These are phyloP conservation scores for Pollenia angustigena DNA, from an alignment of 2,888 invertebrate species.

Conservation along the genomic window DNA sequence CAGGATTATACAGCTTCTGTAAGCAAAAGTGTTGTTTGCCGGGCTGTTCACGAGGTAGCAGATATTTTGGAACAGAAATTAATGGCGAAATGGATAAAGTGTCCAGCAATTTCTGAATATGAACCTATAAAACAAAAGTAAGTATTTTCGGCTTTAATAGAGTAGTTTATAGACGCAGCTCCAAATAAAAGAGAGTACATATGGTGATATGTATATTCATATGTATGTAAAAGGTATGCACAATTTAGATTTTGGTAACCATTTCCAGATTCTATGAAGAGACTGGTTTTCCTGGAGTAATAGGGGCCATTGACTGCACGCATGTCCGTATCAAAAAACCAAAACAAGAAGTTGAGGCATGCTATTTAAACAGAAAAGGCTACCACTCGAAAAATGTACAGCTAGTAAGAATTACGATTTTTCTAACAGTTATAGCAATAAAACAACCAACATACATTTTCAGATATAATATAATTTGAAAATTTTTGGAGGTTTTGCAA, in stretches of 20 bases:
- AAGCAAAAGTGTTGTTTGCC: slow-evolving; percentile 28
- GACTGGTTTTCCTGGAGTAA: slow-evolving; percentile 1
- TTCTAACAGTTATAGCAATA: too few species aligned
- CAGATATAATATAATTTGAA: slow-evolving; percentile 31
- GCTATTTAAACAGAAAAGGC: slow-evolving; percentile 32
- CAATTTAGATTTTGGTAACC: background rate
- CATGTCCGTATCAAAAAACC: slow-evolving; percentile 20
- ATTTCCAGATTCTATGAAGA: slow-evolving; percentile 33
- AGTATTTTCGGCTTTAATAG: background rate
- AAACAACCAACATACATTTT: background rate
- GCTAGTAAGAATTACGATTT: background rate
- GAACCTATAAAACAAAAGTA: slow-evolving; percentile 35
- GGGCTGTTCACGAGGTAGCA: slow-evolving; percentile 7
- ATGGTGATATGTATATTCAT: background rate
- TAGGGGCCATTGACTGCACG: slow-evolving; percentile 13
- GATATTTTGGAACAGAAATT: slow-evolving; percentile 27
- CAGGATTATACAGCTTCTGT: slow-evolving; percentile 41
- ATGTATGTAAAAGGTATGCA: background rate
- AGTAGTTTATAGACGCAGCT: too few species aligned
- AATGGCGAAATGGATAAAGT: slow-evolving; percentile 24
- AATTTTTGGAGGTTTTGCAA: slow-evolving; percentile 30
- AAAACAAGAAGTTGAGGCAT: slow-evolving; percentile 22
- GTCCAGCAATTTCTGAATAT: slow-evolving; percentile 24
- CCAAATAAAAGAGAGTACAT: too few species aligned
- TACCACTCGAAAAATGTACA: slow-evolving; percentile 44